Conservation (phyloP, 2,113 vertebrate genomes). For the Poicephalus gulielmi region DNA sequence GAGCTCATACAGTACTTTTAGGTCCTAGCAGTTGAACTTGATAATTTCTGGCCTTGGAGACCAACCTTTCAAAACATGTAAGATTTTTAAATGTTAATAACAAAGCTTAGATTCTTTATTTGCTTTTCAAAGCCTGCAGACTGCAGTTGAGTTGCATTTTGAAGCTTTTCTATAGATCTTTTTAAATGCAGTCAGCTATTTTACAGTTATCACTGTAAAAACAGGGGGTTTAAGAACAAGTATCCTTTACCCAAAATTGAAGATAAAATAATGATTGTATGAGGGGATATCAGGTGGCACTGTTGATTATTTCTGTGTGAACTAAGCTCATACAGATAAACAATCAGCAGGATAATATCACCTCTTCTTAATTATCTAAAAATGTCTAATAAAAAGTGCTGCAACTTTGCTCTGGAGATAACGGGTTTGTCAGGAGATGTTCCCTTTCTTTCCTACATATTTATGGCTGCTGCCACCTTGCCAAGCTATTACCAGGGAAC, state of each 20-base stretch:
- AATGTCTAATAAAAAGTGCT: background rate
- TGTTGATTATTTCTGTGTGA: background rate
- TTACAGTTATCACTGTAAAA: background rate
- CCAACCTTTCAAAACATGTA: background rate
- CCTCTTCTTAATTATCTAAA: background rate
- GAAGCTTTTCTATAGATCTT: background rate
- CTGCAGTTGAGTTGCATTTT: background rate
- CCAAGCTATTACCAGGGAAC: background rate
- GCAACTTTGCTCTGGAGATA: background rate
- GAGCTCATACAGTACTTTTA: background rate
- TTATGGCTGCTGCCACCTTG: slow-evolving; percentile 6
- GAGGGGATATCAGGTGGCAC: background rate
- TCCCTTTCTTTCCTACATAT: background rate
- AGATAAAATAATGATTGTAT: background rate
- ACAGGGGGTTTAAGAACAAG: background rate
- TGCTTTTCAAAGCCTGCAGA: background rate
- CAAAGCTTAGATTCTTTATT: background rate
- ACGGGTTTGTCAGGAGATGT: background rate
- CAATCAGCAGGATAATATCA: background rate
- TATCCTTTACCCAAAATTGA: background rate
- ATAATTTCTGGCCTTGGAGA: background rate
- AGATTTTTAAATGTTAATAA: background rate
- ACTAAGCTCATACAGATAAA: background rate
- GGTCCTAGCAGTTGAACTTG: background rate
- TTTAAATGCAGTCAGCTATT: background rate